phyloP scores from a whole-genome alignment of 2,113 vertebrate species.

The Pao palembangensis region DNA sequence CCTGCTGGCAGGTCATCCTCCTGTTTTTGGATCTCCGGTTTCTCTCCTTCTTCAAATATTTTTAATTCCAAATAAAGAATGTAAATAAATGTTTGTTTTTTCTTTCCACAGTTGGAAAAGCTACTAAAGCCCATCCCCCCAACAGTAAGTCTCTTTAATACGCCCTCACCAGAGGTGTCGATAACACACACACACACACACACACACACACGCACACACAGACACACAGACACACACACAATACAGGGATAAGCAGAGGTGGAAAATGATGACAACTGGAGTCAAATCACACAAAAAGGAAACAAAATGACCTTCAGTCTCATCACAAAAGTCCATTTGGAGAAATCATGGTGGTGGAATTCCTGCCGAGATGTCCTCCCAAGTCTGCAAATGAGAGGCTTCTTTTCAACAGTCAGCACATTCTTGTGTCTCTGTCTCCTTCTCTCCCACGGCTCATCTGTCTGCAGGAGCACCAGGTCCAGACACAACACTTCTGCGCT shows the following conservation, averaged over 20 bases:
- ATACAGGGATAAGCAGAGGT: too few species aligned
- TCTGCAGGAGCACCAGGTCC: conserved; percentile 30
- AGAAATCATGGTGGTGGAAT: neutral
- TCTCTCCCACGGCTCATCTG: conserved; percentile 43
- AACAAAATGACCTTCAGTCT: too few species aligned
- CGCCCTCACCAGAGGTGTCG: too few species aligned
- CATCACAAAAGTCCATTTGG: too few species aligned
- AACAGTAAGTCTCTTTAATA: neutral
- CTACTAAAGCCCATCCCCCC: conserved; percentile 8
- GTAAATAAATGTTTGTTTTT: conserved; percentile 43
- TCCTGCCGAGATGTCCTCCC: neutral
- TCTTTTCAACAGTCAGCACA: conserved; percentile 6
- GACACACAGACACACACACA: too few species aligned
- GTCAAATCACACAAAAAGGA: too few species aligned
- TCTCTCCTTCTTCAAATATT: conserved; percentile 69
- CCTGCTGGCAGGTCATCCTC: conserved; percentile 53
- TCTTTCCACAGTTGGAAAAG: conserved; percentile 37
- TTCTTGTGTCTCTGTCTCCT: neutral
- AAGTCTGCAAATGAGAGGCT: neutral
- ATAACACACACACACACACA: too few species aligned
- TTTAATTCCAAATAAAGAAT: conserved; percentile 75
- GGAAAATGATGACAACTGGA: too few species aligned
- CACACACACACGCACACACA: too few species aligned
- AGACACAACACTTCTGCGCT: conserved; percentile 50
- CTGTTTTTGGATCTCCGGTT: conserved; percentile 54